A percentile compares a stretch with the other conserved stretches of the same genome.
Conservation (phyloP, 2,797 vertebrate genomes). For the Austrolebias charrua region DNA sequence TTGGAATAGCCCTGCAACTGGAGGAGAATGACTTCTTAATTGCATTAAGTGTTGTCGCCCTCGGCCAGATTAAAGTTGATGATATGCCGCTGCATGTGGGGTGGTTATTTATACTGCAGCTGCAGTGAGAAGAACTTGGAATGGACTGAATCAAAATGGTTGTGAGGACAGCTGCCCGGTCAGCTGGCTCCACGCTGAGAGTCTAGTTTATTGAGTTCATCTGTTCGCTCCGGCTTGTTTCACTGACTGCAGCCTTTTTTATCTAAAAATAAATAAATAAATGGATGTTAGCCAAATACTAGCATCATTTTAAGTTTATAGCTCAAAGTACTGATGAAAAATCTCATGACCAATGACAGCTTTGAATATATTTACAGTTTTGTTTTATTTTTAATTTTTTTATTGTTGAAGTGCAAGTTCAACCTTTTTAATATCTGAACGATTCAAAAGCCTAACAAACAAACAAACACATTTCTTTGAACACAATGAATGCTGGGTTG, state of each 20-base stretch:
- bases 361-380: too few species aligned
- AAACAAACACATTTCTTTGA: too few species aligned
- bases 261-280: too few species aligned
- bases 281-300: too few species aligned
- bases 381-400: too few species aligned
- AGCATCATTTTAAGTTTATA: too few species aligned
- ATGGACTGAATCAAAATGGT: conserved; percentile 34
- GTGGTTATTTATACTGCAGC: conserved; percentile 59
- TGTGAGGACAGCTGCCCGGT: conserved; percentile 43
- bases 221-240: conserved; percentile 8
- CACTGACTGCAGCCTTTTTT: neutral
- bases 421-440: too few species aligned
- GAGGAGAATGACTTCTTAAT: conserved; percentile 40
- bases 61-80: conserved; percentile 36
- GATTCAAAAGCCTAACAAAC: too few species aligned
- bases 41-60: conserved; percentile 39
- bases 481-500: too few species aligned
- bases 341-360: too few species aligned
- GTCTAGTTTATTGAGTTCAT: conserved; percentile 18
- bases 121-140: conserved; percentile 46
- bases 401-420: too few species aligned
- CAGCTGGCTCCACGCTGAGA: conserved; percentile 15
- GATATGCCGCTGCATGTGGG: conserved; percentile 41
- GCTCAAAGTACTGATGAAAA: too few species aligned
- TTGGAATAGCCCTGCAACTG: conserved; percentile 40